Conservation (phyloP, 2,113 vertebrate genomes). For the Thymallus thymallus region DNA sequence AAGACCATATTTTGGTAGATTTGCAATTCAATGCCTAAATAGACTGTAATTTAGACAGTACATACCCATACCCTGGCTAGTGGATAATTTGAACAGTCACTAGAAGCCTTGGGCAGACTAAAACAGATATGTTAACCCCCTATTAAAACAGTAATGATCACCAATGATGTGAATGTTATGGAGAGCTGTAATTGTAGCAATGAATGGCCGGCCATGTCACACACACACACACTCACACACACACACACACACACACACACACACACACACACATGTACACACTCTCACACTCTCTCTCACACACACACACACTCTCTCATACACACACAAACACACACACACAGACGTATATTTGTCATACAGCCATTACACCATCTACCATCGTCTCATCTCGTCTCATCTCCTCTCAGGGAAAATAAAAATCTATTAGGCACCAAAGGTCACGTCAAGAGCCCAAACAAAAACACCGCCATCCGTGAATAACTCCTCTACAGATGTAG, state of each 20-base stretch:
- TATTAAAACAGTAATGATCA: not conserved
- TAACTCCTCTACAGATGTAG: constrained; percentile 1
- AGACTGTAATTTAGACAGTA: no score
- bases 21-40: no score
- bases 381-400: not conserved
- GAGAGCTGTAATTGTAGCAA: not conserved
- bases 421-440: constrained; percentile 47
- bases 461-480: constrained; percentile 21
- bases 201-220: not conserved
- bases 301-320: not conserved
- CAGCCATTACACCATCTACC: not conserved
- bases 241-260: not conserved
- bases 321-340: not conserved
- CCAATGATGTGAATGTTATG: not conserved
- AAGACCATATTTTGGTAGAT: no score
- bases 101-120: not conserved
- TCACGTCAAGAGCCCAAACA: constrained; percentile 49
- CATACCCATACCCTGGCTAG: not conserved
- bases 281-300: not conserved
- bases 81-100: not conserved
- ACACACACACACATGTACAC: no score
- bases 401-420: not conserved
- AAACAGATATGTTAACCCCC: not conserved
- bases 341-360: not conserved
- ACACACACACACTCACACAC: no score